These are phyloP conservation scores for Cecidostiba fungosa DNA, from an alignment of 2,888 invertebrate species.

Conservation along the genomic window DNA sequence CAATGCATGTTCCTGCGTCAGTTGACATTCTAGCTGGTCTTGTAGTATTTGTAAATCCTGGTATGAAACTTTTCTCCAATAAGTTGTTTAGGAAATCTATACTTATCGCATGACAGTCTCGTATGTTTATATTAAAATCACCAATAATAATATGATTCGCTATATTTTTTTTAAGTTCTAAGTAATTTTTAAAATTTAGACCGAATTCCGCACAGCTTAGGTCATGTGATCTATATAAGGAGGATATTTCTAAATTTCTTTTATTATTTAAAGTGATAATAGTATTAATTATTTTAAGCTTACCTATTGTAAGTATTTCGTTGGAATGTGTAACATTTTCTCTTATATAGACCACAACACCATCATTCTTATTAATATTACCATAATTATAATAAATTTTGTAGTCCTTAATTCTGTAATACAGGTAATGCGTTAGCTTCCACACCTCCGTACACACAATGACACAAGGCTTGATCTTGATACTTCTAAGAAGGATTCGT, in stretches of 20 bases:
- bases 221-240: conserved; percentile 21
- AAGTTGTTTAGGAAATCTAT: not conserved
- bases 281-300: conserved; percentile 15
- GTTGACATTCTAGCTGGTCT: not conserved
- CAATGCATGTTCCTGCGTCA: no score
- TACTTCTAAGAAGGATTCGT: not conserved
- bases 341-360: conserved; percentile 14
- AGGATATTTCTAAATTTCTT: conserved; percentile 3
- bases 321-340: not conserved
- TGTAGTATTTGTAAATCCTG: not conserved
- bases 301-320: conserved; percentile 1
- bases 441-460: conserved; percentile 20
- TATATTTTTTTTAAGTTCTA: conserved; percentile 8
- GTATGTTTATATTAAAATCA: not conserved
- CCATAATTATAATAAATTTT: conserved; percentile 17
- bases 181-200: not conserved
- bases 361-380: conserved; percentile 13
- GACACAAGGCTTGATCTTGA: conserved; percentile 1
- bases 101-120: not conserved
- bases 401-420: conserved; percentile 12
- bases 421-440: conserved; percentile 6
- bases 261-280: conserved; percentile 22
- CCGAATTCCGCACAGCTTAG: conserved; percentile 10
- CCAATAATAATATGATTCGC: conserved; percentile 1
- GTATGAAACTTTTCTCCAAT: conserved; percentile 6